These are phyloP conservation scores for Drosophila simulans DNA, from an alignment of 1,140 invertebrate species.

Conservation along the genomic window DNA sequence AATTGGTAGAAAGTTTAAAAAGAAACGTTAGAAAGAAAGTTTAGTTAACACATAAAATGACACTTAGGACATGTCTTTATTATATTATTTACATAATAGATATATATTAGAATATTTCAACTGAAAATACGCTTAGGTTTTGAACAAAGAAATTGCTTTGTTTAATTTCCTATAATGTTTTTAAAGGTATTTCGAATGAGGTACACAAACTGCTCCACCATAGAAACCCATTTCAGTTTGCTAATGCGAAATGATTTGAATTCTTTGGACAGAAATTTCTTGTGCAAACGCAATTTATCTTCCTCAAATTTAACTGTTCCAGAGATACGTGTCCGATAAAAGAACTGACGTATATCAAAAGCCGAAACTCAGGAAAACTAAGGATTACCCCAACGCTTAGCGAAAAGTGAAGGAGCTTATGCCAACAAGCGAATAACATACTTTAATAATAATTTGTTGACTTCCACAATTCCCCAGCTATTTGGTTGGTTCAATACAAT, in stretches of 20 bases:
- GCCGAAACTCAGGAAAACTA: conserved; percentile 14
- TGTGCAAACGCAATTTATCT: conserved; percentile 67
- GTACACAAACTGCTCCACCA: too few relatives aligned
- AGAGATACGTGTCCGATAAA: conserved; percentile 48
- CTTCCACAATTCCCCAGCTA: conserved; percentile 54
- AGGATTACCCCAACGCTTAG: conserved; percentile 11
- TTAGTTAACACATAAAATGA: too few relatives aligned
- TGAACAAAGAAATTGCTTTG: too few relatives aligned
- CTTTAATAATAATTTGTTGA: conserved; percentile 46
- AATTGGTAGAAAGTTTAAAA: not conserved
- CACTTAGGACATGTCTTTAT: too few relatives aligned
- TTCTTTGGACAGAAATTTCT: conserved; percentile 44
- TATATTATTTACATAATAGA: too few relatives aligned
- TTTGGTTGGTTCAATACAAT: conserved; percentile 70
- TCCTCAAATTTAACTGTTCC: conserved; percentile 62
- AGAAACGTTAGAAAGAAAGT: too few relatives aligned
- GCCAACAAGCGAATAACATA: not conserved
- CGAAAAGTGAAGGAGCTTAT: not conserved
- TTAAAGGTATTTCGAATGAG: too few relatives aligned
- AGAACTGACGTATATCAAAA: conserved; percentile 18
- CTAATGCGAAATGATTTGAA: conserved; percentile 73
- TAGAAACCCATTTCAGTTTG: conserved; percentile 2
- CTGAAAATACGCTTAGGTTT: too few relatives aligned
- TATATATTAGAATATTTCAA: too few relatives aligned
- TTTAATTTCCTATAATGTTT: too few relatives aligned